Evolutionary conservation across 2,113 vertebrate genomes (phyloP), one percentile per base, ranked within the genome.

Genomic region (Megaleporinus macrocephalus): DNA sequence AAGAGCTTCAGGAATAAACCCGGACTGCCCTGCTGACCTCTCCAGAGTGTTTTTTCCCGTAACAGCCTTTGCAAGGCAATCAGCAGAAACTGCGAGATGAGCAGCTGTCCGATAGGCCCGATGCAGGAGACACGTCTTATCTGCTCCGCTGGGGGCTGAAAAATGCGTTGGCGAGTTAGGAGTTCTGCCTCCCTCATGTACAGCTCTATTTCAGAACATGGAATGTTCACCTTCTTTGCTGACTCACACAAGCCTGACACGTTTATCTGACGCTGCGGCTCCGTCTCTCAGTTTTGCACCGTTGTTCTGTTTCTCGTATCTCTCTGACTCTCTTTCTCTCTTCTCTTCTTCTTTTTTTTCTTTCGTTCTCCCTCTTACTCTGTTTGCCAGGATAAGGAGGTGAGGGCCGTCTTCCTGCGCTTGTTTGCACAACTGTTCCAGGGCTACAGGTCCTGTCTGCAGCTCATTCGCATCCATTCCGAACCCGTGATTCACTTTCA

Each of bases 401-500:
- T 99, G 77, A 89, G 98, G 85, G 96, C 97, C 5, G 95, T 99
- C 90, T 99, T 99, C 90, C 97, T 99, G 88, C 93, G 97, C 88
- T 93, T 99, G 76, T 99, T 99, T 93, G 97, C 97, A 80, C 98
- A 98, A 87, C 96, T 99, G 89, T 98, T 99, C 90, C 97, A 99
- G 91, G 98, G 98, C 78, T 99, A 99, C 89, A 95, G 98, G 57
- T 99, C 98, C 0, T 99, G 98, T 86, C 94, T 99, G 85, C 98
- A 99, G 90, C 95, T 99, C 85, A 99, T 99, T 90, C 96, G 98
- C 84, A 99, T 99, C 86, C 98, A 99, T 88, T 95, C 97, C 63
- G 97, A 99, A 87, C 96, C 98, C 14, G 96, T 99, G 83, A 99
- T 99, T 91, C 96, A 98, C 92, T 99, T 99, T 93, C 98, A 99